Conservation (phyloP, 2,888 invertebrate genomes). For the Parapristionchus giblindavisi region DNA sequence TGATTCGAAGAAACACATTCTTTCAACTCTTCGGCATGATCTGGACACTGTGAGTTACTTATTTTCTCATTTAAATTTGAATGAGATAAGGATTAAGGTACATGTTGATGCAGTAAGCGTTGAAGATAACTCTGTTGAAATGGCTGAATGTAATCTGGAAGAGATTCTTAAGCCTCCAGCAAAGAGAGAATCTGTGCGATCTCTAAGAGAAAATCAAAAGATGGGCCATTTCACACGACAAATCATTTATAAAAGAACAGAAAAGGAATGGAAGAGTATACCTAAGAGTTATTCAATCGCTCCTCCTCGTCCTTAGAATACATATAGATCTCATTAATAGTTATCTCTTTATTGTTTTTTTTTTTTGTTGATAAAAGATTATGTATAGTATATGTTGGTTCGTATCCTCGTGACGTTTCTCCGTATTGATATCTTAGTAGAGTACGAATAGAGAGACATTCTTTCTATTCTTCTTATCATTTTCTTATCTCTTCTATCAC, state of each 20-base stretch:
- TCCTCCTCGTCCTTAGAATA: constrained; percentile 48
- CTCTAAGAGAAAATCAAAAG: constrained; percentile 61
- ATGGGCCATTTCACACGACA: constrained; percentile 66
- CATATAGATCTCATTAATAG: neutral
- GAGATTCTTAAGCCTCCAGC: constrained; percentile 64
- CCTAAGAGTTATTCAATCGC: constrained; percentile 67
- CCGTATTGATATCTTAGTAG: no score
- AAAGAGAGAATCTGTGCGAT: constrained; percentile 50
- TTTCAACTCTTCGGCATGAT: constrained; percentile 60
- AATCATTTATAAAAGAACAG: constrained; percentile 65
- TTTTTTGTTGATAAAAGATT: neutral
- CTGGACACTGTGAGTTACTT: constrained; percentile 54
- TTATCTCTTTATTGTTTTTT: constrained; percentile 1
- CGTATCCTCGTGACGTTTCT: no score
- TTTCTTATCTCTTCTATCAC: neutral
- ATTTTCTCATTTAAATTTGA: neutral
- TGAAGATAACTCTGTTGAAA: constrained; percentile 39
- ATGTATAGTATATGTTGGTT: no score
- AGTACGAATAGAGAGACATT: no score
- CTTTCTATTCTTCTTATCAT: no score
- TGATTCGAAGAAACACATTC: constrained; percentile 52
- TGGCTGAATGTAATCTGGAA: constrained; percentile 60
- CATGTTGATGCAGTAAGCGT: constrained; percentile 57
- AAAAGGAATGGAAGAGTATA: constrained; percentile 64
- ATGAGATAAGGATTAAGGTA: constrained; percentile 46